Conservation (phyloP, 2,888 invertebrate species). For the Cacoxenus indagator region DNA sequence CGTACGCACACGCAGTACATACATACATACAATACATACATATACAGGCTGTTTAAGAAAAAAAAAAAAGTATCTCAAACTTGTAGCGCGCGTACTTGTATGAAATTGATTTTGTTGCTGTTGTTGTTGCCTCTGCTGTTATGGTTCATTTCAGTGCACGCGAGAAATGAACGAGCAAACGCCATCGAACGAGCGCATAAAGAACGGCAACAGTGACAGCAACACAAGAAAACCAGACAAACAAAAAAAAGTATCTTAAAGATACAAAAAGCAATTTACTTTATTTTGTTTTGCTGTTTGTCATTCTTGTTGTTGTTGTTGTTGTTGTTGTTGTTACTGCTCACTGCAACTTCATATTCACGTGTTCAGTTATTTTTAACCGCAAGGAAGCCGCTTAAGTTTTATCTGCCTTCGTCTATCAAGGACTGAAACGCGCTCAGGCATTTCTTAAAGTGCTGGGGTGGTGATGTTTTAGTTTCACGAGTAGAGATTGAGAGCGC, state of each 20-base stretch:
- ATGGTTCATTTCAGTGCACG: background rate
- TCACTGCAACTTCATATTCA: background rate
- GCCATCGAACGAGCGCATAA: background rate
- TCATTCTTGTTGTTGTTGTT: background rate
- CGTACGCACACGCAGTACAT: too few species aligned
- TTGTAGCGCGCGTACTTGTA: slow-evolving; percentile 19
- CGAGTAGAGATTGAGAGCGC: background rate
- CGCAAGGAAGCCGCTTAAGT: slow-evolving; percentile 3
- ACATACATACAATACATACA: too few species aligned
- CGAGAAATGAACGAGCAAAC: background rate
- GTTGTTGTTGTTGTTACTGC: slow-evolving; percentile 22
- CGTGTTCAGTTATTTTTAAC: background rate
- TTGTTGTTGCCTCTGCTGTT: background rate
- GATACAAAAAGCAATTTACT: slow-evolving; percentile 2
- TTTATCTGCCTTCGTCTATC: background rate
- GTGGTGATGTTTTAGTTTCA: background rate
- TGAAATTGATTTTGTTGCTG: slow-evolving; percentile 16
- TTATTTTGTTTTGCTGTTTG: background rate
- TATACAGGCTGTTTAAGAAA: too few species aligned
- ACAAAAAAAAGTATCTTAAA: background rate
- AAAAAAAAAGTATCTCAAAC: slow-evolving; percentile 28
- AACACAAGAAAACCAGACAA: background rate
- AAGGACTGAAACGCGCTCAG: slow-evolving; percentile 4
- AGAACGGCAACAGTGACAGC: background rate
- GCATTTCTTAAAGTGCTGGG: background rate